Evolutionary conservation across 2,113 vertebrate genomes (phyloP), one percentile per base, ranked within the genome.

Genomic region (Electrona antarctica): DNA sequence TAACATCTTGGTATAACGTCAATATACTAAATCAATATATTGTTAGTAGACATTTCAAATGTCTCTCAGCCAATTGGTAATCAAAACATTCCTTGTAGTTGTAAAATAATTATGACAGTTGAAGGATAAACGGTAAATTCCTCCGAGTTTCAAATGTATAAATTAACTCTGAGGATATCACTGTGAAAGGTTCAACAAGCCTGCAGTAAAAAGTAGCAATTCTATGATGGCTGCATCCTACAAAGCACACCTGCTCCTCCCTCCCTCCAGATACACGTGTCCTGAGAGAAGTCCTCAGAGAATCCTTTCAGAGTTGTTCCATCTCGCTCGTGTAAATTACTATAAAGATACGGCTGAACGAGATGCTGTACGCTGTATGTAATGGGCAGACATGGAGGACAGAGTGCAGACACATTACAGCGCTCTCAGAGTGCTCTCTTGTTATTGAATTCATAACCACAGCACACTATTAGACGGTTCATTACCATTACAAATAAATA

Each of bases 401-500:
- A 58, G 60, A 76, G 64, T 46, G 69, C 66, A 60, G 50, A 69
- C 41, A 51, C 76, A 72, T 72, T 61, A 62, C 45, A 70, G 72
- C 79, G 13, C 51, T 76, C 29, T 58, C 50, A 4, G 66, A 76
- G 69, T 62, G 67, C 67, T 46, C 67, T 70, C n/a, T 67, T 74
- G 60, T 76, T 58, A 74, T 60, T 15, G 0, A 60, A 74, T 72
- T 70, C 80, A 73, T 65, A 50, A 79, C 64, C 72, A 69, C 73
- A 69, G 70, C 45, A 8, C 33, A 3, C 51, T 14, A 45, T 66
- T 59, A 50, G 54, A 48, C 48, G 74, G 41, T 49, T 69, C 56
- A 59, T 60, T 51, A 59, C 46, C 45, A 69, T 41, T 29, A 59
- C 8, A 60, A 75, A 77, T 72, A 80, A 84, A 90, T 74, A 85